A percentile compares a stretch with the other conserved stretches of the same genome.
Evolutionary conservation across 2,797 vertebrate species (phyloP).

Genomic region (Gadopsis marmoratus): DNA sequence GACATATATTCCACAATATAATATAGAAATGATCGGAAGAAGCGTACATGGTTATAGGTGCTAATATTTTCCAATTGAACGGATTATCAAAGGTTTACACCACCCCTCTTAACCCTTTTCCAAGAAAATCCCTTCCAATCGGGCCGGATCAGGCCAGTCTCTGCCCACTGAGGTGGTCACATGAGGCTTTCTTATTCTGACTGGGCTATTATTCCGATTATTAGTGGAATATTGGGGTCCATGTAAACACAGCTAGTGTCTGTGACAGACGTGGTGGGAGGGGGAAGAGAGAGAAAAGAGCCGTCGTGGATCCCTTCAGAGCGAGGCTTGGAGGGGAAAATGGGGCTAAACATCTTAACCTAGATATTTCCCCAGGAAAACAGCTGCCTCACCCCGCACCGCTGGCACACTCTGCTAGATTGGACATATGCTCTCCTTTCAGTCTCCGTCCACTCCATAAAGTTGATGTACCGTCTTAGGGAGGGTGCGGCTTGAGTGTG

Average conservation of each 20-base stretch:
- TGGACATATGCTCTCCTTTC: conserved; percentile 65
- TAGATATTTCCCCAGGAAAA: conserved; percentile 65
- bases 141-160: too few relatives aligned
- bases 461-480: conserved; percentile 41
- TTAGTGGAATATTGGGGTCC: too few relatives aligned
- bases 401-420: conserved; percentile 53
- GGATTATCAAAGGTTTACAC: too few relatives aligned
- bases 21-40: too few relatives aligned
- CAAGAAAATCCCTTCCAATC: too few relatives aligned
- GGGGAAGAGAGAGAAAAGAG: conserved; percentile 50
- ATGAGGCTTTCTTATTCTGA: too few relatives aligned
- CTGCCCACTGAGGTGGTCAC: too few relatives aligned
- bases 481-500: neutral
- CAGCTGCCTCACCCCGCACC: conserved; percentile 61
- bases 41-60: too few relatives aligned
- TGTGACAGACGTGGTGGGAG: conserved; percentile 31
- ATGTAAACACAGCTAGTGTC: neutral
- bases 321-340: conserved; percentile 52
- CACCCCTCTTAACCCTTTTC: too few relatives aligned
- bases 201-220: too few relatives aligned
- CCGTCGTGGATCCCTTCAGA: conserved; percentile 39
- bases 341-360: conserved; percentile 71
- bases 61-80: too few relatives aligned
- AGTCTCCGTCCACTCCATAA: conserved; percentile 48
- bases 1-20: too few relatives aligned